Percentiles rank a stretch among this genome's conserved stretches.
Conservation (phyloP, 2,113 vertebrate genomes). For the Meles meles region DNA sequence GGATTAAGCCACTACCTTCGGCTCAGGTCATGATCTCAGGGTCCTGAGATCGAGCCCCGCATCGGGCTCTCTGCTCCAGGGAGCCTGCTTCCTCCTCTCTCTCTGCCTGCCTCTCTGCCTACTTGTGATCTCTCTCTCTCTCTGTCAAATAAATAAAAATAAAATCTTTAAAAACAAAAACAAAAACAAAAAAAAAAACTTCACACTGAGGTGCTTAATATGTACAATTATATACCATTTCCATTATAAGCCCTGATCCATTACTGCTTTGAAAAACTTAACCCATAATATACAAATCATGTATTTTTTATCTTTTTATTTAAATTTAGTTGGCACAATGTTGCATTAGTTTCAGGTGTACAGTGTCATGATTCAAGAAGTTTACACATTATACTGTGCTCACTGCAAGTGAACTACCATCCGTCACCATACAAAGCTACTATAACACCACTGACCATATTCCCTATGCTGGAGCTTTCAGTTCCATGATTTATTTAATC, state of each 20-base stretch:
- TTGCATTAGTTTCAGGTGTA: not conserved
- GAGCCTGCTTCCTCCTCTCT: too few species aligned
- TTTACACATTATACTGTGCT: not conserved
- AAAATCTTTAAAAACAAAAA: too few species aligned
- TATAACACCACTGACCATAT: not conserved
- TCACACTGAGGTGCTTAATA: constrained; percentile 73
- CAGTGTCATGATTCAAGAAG: not conserved
- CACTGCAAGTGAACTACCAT: not conserved
- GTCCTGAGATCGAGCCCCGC: too few species aligned
- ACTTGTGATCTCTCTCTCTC: too few species aligned
- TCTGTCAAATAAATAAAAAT: too few species aligned
- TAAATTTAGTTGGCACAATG: not conserved
- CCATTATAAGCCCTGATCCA: constrained; percentile 51
- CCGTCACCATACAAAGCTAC: not conserved
- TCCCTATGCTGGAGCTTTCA: not conserved
- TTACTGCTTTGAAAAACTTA: constrained; percentile 57
- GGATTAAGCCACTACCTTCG: too few species aligned
- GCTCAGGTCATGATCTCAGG: too few species aligned
- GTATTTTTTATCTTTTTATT: not conserved
- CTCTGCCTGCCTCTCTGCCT: too few species aligned
- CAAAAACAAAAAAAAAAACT: too few species aligned
- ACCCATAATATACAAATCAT: constrained; percentile 55
- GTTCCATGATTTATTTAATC: not conserved
- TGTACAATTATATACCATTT: constrained; percentile 64
- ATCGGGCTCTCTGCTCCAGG: too few species aligned